phyloP scores from a whole-genome alignment of 2,797 vertebrate species.

The Sphaeramia orbicularis region DNA sequence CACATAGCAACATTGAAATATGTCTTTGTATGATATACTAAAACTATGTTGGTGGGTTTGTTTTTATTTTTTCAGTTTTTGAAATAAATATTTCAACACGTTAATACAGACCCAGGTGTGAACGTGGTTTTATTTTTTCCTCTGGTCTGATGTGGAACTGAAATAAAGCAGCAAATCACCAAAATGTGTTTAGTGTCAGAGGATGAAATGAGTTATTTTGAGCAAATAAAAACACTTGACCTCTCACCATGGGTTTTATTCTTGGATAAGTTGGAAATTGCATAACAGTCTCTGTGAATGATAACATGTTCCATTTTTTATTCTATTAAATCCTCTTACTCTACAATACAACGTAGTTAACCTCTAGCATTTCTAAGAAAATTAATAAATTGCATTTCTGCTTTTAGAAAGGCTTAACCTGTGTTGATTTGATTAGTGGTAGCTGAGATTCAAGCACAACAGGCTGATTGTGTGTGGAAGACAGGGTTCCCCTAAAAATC shows the following conservation, averaged over 20 bases:
- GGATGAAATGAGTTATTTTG: not conserved
- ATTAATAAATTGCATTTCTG: not conserved
- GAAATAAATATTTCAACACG: conserved; percentile 87
- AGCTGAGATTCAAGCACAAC: not conserved
- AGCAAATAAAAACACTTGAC: not conserved
- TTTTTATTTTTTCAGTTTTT: conserved; percentile 85
- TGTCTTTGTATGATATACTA: conserved; percentile 87
- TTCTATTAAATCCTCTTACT: conserved; percentile 28
- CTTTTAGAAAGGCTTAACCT: not conserved
- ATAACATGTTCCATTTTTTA: conserved; percentile 14
- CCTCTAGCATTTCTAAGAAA: conserved; percentile 12
- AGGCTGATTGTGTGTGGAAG: conserved; percentile 3
- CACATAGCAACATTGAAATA: conserved; percentile 81
- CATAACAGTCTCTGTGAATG: conserved; percentile 18
- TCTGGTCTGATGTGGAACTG: no score
- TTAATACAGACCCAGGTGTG: conserved; percentile 61
- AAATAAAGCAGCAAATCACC: no score
- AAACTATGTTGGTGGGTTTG: conserved; percentile 84
- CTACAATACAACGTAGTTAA: conserved; percentile 1
- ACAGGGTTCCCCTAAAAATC: no score
- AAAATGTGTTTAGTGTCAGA: conserved; percentile 6
- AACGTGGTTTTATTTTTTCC: conserved; percentile 25
- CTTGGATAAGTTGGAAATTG: conserved; percentile 21
- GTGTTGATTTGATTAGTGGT: not conserved
- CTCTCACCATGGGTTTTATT: not conserved